Evolutionary conservation across 2,113 vertebrate species (phyloP), one percentile per base, ranked within the genome.

Genomic region (Scopus umbretta): DNA sequence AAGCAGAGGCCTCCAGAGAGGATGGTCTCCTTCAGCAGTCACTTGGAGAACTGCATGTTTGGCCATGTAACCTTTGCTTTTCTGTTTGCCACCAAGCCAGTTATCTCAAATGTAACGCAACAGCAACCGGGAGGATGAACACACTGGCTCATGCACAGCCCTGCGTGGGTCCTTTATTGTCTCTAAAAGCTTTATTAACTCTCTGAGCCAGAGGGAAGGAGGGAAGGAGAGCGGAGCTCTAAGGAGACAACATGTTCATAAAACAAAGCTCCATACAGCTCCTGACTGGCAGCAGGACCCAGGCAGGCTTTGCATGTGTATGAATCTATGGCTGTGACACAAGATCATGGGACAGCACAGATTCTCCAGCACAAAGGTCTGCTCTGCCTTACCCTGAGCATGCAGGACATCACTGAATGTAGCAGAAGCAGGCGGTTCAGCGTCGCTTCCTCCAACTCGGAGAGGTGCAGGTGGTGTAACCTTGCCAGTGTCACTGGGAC

Each of bases 341-440:
- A 27, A 42, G 42, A n/a, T 10, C 16, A 3, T 22, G 66, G 42
- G 34, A 11, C 68, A 61, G 7, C 0, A 1, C 38, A 70, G 32
- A 16, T 70, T 81, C 30, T n/a, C 29, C n/a, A 29, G 20, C 32
- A 29, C 47, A 25, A 50, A 13, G 52, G 34, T 43, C 36, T 29
- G 78, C 52, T 55, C n/a, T 18, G 62, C 78, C 95, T 97, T 96
- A 98, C 98, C 67, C 16, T 74, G 26, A 94, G 86, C 3, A 67
- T 65, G 74, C 75, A 93, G 80, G 96, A 84, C 88, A 92, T 88
- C 78, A 96, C 38, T 0, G 92, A 95, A 50, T 97, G 97, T 11
- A 97, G 97, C 75, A 96, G 90, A 52, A 98, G 91, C 70, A 98
- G 87, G 12, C 9, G 59, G 66, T 93, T 91, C 66, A 98, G 87